A percentile compares a stretch with the other conserved stretches of the same genome.
phyloP scores from a whole-genome alignment of 2,113 vertebrate genomes.

The Gobiocypris rarus region DNA sequence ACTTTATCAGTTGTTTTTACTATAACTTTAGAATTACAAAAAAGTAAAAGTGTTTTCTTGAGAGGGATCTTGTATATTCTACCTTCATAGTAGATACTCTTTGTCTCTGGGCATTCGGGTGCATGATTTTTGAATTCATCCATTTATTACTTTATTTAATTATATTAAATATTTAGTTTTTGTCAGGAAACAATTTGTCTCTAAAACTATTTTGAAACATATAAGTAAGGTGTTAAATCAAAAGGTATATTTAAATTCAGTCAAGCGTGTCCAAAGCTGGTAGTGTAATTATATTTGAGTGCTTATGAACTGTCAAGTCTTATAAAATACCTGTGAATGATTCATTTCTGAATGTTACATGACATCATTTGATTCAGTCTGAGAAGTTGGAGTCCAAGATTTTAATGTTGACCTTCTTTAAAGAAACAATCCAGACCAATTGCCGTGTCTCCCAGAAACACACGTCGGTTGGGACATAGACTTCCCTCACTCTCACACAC shows the following conservation, averaged over 20 bases:
- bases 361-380: neutral
- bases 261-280: neutral
- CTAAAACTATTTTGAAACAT: neutral
- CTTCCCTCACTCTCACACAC: constrained; percentile 5
- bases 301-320: neutral
- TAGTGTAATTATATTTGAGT: neutral
- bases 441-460: constrained; percentile 20
- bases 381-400: neutral
- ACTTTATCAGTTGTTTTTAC: too few species aligned
- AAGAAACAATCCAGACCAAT: neutral
- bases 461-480: neutral
- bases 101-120: neutral
- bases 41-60: neutral
- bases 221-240: neutral
- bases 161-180: neutral
- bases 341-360: neutral
- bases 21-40: too few species aligned
- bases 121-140: neutral
- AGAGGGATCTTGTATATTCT: neutral
- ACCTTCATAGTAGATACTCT: neutral
- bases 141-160: neutral
- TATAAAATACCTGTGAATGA: neutral
- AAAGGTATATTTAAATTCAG: neutral
- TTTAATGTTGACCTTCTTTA: neutral
- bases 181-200: neutral